Evolutionary conservation across 2,797 vertebrate species (phyloP), one percentile per base, ranked within the genome.

Genomic region (Chromis chromis): DNA sequence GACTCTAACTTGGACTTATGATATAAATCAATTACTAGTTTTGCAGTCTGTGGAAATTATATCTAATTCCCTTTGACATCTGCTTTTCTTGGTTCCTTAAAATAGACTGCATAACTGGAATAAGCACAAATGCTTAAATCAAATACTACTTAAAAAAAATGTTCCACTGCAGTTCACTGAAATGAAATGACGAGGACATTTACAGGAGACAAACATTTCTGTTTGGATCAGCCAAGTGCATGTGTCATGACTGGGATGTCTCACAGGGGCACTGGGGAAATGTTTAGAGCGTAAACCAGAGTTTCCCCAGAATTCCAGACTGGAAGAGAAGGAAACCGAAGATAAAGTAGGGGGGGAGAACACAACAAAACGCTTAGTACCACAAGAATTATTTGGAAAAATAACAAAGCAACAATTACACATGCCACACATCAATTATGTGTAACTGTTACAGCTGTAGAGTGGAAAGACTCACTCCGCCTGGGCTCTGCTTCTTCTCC

Each of bases 381-480:
- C 81, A 67, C 67, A 69, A 85, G 72, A 82, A 83, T 79, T 82
- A 85, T 88, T 91, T 90, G 79, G 78, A 90, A 78, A 82, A 90
- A 90, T 78, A 92, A 92, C 85, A 93, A 88, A 81, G 84, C 71
- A 88, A 87, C 83, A 86, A 81, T 91, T 88, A 86, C 70, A 88
- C 83, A 89, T 44, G 82, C 77, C 79, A 84, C 79, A 85, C 87
- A 86, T 88, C 86, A 88, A 89, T 91, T 86, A 89, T 44, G 54
- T 65, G 64, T 78, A 86, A 89, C 84, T 72, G 84, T 76, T 88
- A 76, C 70, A 86, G 81, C 73, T 84, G 79, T 22, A 74, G 74
- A 82, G 64, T 53, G 57, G 76, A 87, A 62, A 70, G 66, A 74
- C 33, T 73, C 36, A 5, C 63, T 70, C 49, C 33, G 64, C 58